Base-by-base conservation (phyloP, 1,140 invertebrate genomes). In the Metaphire vulgaris region DNA sequence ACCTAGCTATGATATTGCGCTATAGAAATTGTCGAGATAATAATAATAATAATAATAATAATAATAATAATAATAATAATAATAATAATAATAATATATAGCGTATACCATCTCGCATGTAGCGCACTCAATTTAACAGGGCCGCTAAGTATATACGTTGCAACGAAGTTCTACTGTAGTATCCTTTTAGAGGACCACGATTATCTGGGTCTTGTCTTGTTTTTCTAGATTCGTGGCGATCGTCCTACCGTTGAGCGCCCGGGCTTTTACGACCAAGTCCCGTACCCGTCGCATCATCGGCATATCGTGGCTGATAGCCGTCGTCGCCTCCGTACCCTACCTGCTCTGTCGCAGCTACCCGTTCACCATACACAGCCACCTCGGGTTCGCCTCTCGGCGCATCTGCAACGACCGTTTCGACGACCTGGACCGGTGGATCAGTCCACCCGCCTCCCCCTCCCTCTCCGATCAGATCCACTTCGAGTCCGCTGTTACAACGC, bases 221-320 rank as follows among this genome's bases (percentile, higher is more conserved):
- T n/a, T n/a, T n/a, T 83, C 32, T 80, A 88, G 88, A 69, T 88
- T 88, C 74, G 86, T 87, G 77, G 88, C 87, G 21, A 86, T 88
- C 64, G 85, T 88, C 2, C 84, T 88, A 77, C 88, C 88, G 0
- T 78, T 88, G 30, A 83, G 86, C 12, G 83, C 85, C 16, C 82
- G 87, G 78, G 83, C 85, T 67, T 81, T 87, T 32, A 81, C 81
- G 76, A 86, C 83, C 33, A 85, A 86, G 78, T 79, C 81, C 0
- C 79, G 87, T 31, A 86, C 86, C 15, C 81, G 81, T 34, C 80
- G 81, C 31, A 86, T 88, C n/a, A 80, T 88, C 2, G 79, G 84
- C 0, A 77, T 80, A 1, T 85, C 85, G 0, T 88, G 88, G 87
- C 70, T 85, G 1, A 80, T 87, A 15, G 85, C 88, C 0, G 79